Conservation (phyloP, 2,888 invertebrate species). For the Tineola bisselliella region DNA sequence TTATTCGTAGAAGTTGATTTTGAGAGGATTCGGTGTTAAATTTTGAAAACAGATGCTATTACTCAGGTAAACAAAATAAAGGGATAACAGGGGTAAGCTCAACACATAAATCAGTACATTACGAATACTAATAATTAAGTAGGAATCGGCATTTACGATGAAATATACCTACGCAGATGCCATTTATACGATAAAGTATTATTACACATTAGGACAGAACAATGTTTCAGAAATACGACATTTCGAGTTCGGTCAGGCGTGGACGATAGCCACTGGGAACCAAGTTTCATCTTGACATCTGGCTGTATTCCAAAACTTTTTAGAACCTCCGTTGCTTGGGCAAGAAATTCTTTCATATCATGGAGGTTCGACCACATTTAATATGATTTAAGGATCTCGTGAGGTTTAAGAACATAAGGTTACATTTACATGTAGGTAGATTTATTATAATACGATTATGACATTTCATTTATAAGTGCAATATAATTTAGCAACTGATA, state of each 20-base stretch:
- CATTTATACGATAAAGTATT: neutral
- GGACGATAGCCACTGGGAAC: neutral
- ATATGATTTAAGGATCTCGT: slow-evolving; percentile 3
- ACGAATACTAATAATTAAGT: too few relatives aligned
- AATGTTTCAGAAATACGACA: slow-evolving; percentile 5
- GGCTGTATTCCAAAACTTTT: slow-evolving; percentile 10
- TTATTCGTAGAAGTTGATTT: too few relatives aligned
- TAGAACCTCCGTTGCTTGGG: neutral
- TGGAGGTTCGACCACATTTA: slow-evolving; percentile 1
- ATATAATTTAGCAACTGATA: too few relatives aligned
- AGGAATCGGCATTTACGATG: too few relatives aligned
- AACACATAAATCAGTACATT: too few relatives aligned
- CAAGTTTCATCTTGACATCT: slow-evolving; percentile 3
- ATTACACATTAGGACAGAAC: neutral
- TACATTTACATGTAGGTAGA: neutral
- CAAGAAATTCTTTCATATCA: slow-evolving; percentile 1
- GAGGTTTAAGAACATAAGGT: neutral
- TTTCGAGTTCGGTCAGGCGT: slow-evolving; percentile 8
- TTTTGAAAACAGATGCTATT: too few relatives aligned
- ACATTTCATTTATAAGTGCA: too few relatives aligned
- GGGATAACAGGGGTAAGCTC: too few relatives aligned
- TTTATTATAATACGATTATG: too few relatives aligned
- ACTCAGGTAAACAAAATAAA: too few relatives aligned
- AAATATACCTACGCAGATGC: neutral
- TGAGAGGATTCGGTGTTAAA: too few relatives aligned